Evolutionary conservation across 2,888 invertebrate species (phyloP).

Genomic region (Candidula unifasciata): DNA sequence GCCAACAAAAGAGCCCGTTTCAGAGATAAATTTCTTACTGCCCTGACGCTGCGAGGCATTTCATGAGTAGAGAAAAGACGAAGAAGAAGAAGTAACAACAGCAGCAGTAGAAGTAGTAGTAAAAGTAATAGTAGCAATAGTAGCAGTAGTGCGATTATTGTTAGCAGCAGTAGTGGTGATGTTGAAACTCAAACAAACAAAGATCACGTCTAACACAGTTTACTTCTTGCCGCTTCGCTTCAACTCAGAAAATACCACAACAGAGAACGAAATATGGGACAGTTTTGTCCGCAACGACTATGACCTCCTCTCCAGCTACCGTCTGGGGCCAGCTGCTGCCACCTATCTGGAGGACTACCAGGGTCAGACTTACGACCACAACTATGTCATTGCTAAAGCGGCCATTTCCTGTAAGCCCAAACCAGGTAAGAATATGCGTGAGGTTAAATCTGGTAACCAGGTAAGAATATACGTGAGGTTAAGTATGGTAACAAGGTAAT

Average conservation of each 20-base stretch:
- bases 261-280: constrained; percentile 44
- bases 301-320: constrained; percentile 23
- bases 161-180: background rate
- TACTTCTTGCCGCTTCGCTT: background rate
- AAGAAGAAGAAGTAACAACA: too few relatives aligned
- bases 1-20: too few relatives aligned
- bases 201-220: background rate
- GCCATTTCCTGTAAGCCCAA: constrained; percentile 87
- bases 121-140: too few relatives aligned
- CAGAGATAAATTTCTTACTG: too few relatives aligned
- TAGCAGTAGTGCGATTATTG: background rate
- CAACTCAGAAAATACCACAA: constrained; percentile 34
- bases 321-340: constrained; percentile 81
- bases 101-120: too few relatives aligned
- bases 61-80: too few relatives aligned
- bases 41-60: too few relatives aligned
- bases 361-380: constrained; percentile 51
- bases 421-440: constrained; percentile 84
- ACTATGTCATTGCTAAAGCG: constrained; percentile 61
- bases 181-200: too few relatives aligned
- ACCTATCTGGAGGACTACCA: constrained; percentile 82
- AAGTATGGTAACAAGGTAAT: too few relatives aligned
- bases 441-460: too few relatives aligned
- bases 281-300: constrained; percentile 39
- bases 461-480: too few relatives aligned